Percentiles rank a stretch among this genome's conserved stretches.
Conservation (phyloP, 2,888 invertebrate genomes). For the Diplolepis rosae region DNA sequence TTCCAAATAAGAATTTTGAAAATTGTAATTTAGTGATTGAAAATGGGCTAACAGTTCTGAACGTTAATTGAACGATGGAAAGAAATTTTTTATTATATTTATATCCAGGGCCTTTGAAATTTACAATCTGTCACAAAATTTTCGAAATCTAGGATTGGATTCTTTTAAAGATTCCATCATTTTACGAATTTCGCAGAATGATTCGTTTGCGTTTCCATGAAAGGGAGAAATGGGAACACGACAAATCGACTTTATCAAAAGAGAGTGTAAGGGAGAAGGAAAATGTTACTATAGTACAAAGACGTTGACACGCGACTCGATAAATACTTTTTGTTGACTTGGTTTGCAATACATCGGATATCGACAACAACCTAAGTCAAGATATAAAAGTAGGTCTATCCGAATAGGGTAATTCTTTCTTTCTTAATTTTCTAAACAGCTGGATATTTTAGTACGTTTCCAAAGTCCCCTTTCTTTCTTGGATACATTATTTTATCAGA, state of each 20-base stretch:
- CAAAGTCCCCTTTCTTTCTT: not conserved
- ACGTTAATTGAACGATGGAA: too few species aligned
- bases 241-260: conserved; percentile 35
- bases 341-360: conserved; percentile 24
- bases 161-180: conserved; percentile 5
- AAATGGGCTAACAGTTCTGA: not conserved
- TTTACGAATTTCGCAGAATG: conserved; percentile 18
- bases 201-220: conserved; percentile 24
- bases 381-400: conserved; percentile 13
- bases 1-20: too few species aligned
- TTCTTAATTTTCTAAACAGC: not conserved
- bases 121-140: too few species aligned
- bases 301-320: conserved; percentile 25
- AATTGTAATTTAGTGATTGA: too few species aligned
- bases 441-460: conserved; percentile 2
- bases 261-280: conserved; percentile 19
- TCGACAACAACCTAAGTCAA: not conserved
- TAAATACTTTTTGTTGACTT: conserved; percentile 20
- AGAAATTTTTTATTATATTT: not conserved
- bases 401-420: not conserved
- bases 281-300: conserved; percentile 23
- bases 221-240: conserved; percentile 41
- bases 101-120: too few species aligned
- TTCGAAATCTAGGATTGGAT: too few species aligned
- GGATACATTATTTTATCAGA: too few species aligned